These are phyloP conservation scores for Chiloscyllium punctatum DNA, from an alignment of 2,797 vertebrate genomes.

Conservation along the genomic window DNA sequence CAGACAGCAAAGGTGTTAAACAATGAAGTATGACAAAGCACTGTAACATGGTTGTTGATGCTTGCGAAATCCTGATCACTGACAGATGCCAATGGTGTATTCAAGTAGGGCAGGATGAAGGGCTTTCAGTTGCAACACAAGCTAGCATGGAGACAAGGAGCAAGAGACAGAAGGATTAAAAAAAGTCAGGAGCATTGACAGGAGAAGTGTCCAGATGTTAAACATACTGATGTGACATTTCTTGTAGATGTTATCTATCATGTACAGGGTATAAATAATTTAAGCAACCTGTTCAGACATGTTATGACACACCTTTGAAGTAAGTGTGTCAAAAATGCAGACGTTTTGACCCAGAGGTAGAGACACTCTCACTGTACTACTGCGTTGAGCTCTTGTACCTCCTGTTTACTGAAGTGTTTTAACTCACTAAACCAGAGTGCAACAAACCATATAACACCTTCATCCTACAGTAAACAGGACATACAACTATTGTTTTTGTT, in stretches of 20 bases:
- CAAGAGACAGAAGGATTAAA: background rate
- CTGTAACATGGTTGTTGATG: background rate
- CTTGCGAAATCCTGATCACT: background rate
- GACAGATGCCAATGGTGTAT: background rate
- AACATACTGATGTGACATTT: background rate
- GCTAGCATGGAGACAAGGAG: background rate
- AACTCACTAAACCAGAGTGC: no score
- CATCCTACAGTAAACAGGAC: background rate
- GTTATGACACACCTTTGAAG: no score
- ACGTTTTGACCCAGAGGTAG: no score
- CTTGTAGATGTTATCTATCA: background rate
- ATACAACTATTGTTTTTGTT: background rate
- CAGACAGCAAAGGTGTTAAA: background rate
- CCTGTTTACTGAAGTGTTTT: no score
- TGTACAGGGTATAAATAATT: no score
- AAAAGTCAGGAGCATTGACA: background rate
- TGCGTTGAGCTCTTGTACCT: no score
- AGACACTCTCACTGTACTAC: no score
- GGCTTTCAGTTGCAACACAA: background rate
- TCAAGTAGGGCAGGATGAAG: background rate
- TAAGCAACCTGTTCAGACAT: no score
- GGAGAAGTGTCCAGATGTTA: background rate
- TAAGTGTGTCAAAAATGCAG: no score
- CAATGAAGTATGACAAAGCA: background rate
- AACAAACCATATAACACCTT: background rate